phyloP scores from a whole-genome alignment of 2,113 vertebrate species.

The Sula dactylatra region DNA sequence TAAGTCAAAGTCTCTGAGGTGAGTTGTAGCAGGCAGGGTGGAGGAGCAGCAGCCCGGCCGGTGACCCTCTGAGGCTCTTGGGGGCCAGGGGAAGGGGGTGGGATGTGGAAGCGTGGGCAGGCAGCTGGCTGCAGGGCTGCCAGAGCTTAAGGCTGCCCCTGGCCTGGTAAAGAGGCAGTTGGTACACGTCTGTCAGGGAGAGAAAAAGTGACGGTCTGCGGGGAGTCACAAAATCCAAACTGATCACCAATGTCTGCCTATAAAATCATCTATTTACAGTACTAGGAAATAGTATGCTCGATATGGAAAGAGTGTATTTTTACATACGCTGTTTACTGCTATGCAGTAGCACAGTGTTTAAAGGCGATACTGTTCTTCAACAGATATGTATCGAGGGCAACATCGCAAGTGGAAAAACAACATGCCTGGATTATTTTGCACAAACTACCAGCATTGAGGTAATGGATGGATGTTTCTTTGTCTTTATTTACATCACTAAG shows the following conservation, averaged over 20 bases:
- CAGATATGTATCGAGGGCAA: slow-evolving; percentile 94
- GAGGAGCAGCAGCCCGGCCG: neutral
- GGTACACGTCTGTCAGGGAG: neutral
- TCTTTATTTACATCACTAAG: neutral
- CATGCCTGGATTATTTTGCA: slow-evolving; percentile 90
- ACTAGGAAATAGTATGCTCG: neutral
- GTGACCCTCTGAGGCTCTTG: neutral
- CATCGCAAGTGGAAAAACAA: slow-evolving; percentile 95
- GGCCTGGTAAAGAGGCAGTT: neutral
- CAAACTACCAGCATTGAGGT: slow-evolving; percentile 85
- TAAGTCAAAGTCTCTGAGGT: neutral
- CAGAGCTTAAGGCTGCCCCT: neutral
- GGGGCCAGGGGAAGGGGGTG: neutral
- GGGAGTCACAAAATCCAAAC: neutral
- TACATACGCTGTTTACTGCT: accelerated
- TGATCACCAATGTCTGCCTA: neutral
- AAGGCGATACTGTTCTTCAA: neutral
- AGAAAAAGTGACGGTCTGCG: neutral
- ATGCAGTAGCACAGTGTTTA: accelerated
- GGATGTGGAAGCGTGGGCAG: neutral
- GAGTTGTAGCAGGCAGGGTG: neutral
- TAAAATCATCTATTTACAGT: neutral
- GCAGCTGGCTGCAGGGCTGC: neutral
- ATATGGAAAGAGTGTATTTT: neutral
- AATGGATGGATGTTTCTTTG: neutral